Percentiles rank a stretch among this genome's conserved stretches.
These are phyloP conservation scores for Drosophila limbata DNA, from an alignment of 2,888 invertebrate genomes.

Conservation along the genomic window DNA sequence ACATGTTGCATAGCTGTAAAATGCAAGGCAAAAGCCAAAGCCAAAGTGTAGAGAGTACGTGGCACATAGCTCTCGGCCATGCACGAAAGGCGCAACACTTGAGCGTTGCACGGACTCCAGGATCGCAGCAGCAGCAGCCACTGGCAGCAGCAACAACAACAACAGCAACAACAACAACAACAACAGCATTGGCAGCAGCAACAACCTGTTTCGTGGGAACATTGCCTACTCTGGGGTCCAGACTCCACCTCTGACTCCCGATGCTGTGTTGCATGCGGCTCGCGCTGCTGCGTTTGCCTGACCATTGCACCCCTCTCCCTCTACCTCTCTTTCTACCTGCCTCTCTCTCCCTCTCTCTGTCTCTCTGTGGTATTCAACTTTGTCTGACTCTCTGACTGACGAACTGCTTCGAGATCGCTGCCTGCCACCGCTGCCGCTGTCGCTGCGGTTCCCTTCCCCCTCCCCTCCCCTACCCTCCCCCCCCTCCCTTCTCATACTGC, in stretches of 20 bases:
- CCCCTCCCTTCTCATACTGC: conserved; percentile 11
- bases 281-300: conserved; percentile 58
- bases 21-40: conserved; percentile 49
- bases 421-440: background rate
- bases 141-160: conserved; percentile 26
- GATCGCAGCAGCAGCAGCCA: conserved; percentile 29
- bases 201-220: conserved; percentile 85
- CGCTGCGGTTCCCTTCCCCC: too few species aligned
- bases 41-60: conserved; percentile 61
- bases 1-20: conserved; percentile 66
- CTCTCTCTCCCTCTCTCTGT: background rate
- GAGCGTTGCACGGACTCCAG: conserved; percentile 55
- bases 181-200: conserved; percentile 28
- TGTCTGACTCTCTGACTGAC: conserved; percentile 37
- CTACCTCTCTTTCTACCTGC: background rate
- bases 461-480: background rate
- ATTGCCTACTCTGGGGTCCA: conserved; percentile 82
- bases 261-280: conserved; percentile 37
- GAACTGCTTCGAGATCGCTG: conserved; percentile 30
- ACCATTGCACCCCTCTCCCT: conserved; percentile 46
- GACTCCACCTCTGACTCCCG: conserved; percentile 63
- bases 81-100: conserved; percentile 77
- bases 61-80: conserved; percentile 81
- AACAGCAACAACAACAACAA: conserved; percentile 21
- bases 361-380: conserved; percentile 13